phyloP scores from a whole-genome alignment of 1,140 invertebrate genomes.

The Cydia pomonella region DNA sequence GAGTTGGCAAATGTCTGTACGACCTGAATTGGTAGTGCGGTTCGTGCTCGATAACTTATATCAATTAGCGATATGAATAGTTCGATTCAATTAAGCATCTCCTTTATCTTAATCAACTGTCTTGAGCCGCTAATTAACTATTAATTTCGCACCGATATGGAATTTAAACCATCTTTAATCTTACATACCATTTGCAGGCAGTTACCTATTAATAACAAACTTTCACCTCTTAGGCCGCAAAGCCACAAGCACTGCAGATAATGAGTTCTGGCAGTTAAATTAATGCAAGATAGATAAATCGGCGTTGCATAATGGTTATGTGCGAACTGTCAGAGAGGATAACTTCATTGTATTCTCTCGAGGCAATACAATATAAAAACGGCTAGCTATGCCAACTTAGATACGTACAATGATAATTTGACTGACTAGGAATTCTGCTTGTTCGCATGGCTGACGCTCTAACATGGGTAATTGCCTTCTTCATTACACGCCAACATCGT shows the following conservation, averaged over 20 bases:
- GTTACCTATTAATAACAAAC: conserved; percentile 24
- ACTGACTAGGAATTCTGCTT: conserved; percentile 39
- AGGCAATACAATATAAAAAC: conserved; percentile 29
- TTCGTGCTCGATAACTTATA: neutral
- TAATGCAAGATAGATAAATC: conserved; percentile 34
- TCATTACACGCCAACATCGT: conserved; percentile 43
- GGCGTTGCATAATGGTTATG: conserved; percentile 30
- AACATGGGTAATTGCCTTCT: conserved; percentile 49
- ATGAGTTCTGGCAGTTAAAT: conserved; percentile 33
- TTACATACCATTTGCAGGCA: conserved; percentile 18
- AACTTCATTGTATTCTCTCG: conserved; percentile 30
- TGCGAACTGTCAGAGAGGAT: conserved; percentile 13
- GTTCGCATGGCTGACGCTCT: conserved; percentile 44
- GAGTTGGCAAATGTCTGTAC: neutral
- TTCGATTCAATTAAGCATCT: conserved; percentile 4
- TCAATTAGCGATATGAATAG: neutral
- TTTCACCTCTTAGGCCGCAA: conserved; percentile 28
- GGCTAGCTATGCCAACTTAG: neutral
- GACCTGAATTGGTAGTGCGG: neutral
- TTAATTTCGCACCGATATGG: conserved; percentile 13
- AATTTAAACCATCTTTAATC: conserved; percentile 1
- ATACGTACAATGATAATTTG: conserved; percentile 40
- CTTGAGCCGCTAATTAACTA: neutral
- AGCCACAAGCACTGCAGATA: conserved; percentile 13
- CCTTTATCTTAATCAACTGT: conserved; percentile 20